Percentiles rank a stretch among this genome's conserved stretches.
These are phyloP conservation scores for Bacillus rossius DNA, from an alignment of 1,140 invertebrate species.

Conservation along the genomic window DNA sequence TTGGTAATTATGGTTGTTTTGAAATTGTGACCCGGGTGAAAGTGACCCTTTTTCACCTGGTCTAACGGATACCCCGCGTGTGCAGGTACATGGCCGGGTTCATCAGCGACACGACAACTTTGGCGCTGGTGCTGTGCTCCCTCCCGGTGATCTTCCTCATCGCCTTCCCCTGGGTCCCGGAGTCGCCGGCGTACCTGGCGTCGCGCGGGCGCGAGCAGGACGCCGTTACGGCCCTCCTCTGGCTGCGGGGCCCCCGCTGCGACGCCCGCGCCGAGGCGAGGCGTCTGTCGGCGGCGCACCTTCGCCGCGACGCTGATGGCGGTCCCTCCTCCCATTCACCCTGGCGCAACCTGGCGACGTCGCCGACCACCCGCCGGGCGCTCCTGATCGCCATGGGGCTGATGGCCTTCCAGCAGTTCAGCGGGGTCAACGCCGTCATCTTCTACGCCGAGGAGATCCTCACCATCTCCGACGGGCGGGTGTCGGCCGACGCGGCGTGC, in stretches of 20 bases:
- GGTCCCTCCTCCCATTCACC: too few species aligned
- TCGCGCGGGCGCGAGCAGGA: background rate
- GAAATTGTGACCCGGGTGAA: too few species aligned
- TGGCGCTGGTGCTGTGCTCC: constrained; percentile 37
- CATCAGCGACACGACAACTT: background rate
- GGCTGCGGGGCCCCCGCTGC: background rate
- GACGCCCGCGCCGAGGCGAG: background rate
- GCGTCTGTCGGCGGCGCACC: background rate
- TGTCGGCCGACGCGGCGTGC: background rate
- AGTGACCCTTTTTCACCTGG: too few species aligned
- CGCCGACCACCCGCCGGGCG: constrained; percentile 45
- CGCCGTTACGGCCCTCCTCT: background rate
- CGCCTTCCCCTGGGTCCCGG: constrained; percentile 39
- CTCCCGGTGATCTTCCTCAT: constrained; percentile 38
- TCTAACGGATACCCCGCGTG: too few species aligned
- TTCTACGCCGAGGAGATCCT: constrained; percentile 77
- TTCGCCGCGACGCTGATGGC: too few species aligned
- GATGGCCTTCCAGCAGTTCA: constrained; percentile 82
- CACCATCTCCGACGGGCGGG: constrained; percentile 30
- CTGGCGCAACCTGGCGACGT: too few species aligned
- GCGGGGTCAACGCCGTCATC: constrained; percentile 80
- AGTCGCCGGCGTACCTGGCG: constrained; percentile 38
- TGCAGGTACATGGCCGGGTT: constrained; percentile 38
- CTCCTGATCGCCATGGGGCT: constrained; percentile 44
- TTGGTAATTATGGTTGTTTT: too few species aligned